Conservation (phyloP, 2,113 vertebrate genomes). For the Neopipo cinnamomea region DNA sequence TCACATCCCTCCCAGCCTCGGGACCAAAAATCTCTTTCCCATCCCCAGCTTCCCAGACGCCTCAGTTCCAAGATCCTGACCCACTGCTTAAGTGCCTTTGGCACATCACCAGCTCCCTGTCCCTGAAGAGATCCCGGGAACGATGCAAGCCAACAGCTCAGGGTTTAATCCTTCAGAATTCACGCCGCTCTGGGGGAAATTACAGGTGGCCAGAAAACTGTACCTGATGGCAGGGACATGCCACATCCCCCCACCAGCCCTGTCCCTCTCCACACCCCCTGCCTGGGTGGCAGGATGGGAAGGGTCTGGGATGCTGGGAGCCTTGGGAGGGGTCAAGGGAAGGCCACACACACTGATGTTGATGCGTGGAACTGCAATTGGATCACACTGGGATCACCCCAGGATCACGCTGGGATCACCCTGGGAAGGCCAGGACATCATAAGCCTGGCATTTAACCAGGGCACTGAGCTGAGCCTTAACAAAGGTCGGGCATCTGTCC, state of each 20-base stretch:
- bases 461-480: neutral
- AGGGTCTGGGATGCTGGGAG: neutral
- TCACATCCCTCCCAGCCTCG: neutral
- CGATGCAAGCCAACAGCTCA: fast-evolving
- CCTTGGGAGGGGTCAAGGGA: neutral
- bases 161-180: neutral
- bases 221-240: neutral
- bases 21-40: neutral
- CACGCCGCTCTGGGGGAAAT: neutral
- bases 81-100: neutral
- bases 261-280: neutral
- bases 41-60: neutral
- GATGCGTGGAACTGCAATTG: neutral
- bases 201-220: neutral
- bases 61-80: neutral
- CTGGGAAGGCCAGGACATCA: neutral
- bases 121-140: neutral
- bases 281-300: neutral
- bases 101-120: neutral
- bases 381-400: neutral
- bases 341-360: fast-evolving
- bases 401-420: neutral
- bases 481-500: neutral
- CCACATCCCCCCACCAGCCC: neutral
- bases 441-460: neutral